Base-by-base conservation (phyloP, 2,113 vertebrate genomes). In the Naja naja region DNA sequence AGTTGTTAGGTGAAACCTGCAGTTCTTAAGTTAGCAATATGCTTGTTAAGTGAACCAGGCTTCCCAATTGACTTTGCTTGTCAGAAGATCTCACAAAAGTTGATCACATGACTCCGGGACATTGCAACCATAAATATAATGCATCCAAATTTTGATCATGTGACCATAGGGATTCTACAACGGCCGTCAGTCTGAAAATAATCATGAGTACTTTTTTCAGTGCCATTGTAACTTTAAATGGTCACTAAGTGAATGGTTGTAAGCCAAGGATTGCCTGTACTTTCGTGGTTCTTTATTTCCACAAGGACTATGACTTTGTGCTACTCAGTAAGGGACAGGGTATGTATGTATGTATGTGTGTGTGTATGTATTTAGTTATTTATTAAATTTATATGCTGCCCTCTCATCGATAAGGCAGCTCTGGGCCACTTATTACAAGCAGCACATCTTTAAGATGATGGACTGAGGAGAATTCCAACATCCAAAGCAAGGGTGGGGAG, bases 121-220 rank as follows among this genome's bases (percentile, higher is more conserved):
- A 30, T 1, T 64, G 58, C 27, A 64, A 64, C 27, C 27, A 12
- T 64, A 64, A 64, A 12, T 64, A 30, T 64, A 49, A 49, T 49
- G 27, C 58, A 12, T 64, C 58, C 11, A 11, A 30, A 64, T 64
- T 64, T 69, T n/a, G 27, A 69, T 69, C 12, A n/a, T n/a, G 27
- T n/a, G 11, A n/a, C 11, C 11, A 30, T n/a, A 12, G 60, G 30
- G 12, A 69, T 69, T n/a, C 58, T 12, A 27, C 30, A n/a, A 14
- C 0, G 0, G 30, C 5, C 11, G 4, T n/a, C 0, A n/a, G 30
- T n/a, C 4, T 69, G 60, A n/a, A n/a, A 69, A 69, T 30, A 27
- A 69, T 69, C 60, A 14, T 69, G n/a, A 69, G 30, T n/a, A n/a
- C 1, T 69, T 69, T n/a, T 69, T 69, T n/a, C 25, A n/a, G 30